Evolutionary conservation across 2,888 invertebrate species (phyloP).

Genomic region (Nomada ruficornis): DNA sequence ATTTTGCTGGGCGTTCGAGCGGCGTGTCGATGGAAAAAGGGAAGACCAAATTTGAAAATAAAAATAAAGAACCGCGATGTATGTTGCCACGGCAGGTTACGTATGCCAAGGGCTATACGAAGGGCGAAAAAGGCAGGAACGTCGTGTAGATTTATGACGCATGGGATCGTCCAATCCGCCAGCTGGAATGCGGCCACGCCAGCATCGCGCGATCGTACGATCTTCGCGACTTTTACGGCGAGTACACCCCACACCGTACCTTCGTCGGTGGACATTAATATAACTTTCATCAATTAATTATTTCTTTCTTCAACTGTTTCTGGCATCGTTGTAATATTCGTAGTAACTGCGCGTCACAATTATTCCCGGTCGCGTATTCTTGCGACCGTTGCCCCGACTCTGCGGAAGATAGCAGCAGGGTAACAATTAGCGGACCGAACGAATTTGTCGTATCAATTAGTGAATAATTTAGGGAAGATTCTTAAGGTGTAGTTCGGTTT

Average conservation of each 20-base stretch:
- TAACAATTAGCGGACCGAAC: neutral
- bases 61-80: conserved; percentile 17
- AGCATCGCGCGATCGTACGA: conserved; percentile 67
- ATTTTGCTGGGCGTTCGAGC: neutral
- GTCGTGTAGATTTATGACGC: conserved; percentile 69
- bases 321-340: neutral
- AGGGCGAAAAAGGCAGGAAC: conserved; percentile 65
- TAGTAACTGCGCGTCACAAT: neutral
- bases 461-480: conserved; percentile 28
- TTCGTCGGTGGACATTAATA: conserved; percentile 29
- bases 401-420: neutral
- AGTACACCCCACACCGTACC: conserved; percentile 41
- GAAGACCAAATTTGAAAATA: conserved; percentile 32
- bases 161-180: conserved; percentile 66
- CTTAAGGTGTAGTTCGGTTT: conserved; percentile 20
- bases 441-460: neutral
- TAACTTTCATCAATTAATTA: too few species aligned
- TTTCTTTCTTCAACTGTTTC: neutral
- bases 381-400: neutral
- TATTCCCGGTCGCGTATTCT: neutral
- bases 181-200: conserved; percentile 71
- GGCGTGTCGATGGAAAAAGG: neutral
- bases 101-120: conserved; percentile 58
- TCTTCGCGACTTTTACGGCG: conserved; percentile 66
- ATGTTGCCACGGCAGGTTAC: conserved; percentile 32